Percentiles rank a stretch among this genome's conserved stretches.
phyloP scores from a whole-genome alignment of 2,797 vertebrate species.

The Gymnoscopelus microlampas region DNA sequence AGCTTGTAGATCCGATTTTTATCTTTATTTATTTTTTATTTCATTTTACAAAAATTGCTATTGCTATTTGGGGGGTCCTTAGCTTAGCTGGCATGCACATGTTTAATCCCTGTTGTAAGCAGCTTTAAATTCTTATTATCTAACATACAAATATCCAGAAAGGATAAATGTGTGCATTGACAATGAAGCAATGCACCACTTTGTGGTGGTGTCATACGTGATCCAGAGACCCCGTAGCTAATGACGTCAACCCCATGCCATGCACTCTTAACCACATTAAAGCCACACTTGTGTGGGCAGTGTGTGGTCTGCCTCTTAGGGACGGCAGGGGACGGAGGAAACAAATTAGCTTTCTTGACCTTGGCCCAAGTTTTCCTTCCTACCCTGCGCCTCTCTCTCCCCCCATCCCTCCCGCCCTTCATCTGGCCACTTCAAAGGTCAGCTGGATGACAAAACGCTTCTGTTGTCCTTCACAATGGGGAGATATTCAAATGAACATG shows the following conservation, averaged over 20 bases:
- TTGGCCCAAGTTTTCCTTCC: slow-evolving; percentile 81
- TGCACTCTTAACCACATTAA: slow-evolving; percentile 74
- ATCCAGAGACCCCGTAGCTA: slow-evolving; percentile 53
- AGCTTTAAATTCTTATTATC: background rate
- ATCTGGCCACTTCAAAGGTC: slow-evolving; percentile 82
- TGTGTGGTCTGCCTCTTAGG: slow-evolving; percentile 82
- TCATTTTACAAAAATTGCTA: no score
- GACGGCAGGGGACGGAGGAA: slow-evolving; percentile 78
- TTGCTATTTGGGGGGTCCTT: no score
- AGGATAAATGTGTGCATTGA: background rate
- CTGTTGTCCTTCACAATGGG: slow-evolving; percentile 63
- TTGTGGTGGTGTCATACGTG: slow-evolving; percentile 20
- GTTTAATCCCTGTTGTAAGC: background rate
- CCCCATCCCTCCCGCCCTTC: slow-evolving; percentile 55
- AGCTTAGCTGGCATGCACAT: background rate
- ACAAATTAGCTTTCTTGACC: slow-evolving; percentile 88
- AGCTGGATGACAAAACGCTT: slow-evolving; percentile 74
- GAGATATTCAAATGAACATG: slow-evolving; percentile 58
- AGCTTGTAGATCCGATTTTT: no score
- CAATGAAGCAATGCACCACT: background rate
- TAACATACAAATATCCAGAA: background rate
- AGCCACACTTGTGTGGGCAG: slow-evolving; percentile 73
- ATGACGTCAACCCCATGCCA: slow-evolving; percentile 71
- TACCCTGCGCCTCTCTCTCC: slow-evolving; percentile 46
- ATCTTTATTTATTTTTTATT: no score